Evolutionary conservation across 2,113 vertebrate genomes (phyloP).

Genomic region (Glareola pratincola): DNA sequence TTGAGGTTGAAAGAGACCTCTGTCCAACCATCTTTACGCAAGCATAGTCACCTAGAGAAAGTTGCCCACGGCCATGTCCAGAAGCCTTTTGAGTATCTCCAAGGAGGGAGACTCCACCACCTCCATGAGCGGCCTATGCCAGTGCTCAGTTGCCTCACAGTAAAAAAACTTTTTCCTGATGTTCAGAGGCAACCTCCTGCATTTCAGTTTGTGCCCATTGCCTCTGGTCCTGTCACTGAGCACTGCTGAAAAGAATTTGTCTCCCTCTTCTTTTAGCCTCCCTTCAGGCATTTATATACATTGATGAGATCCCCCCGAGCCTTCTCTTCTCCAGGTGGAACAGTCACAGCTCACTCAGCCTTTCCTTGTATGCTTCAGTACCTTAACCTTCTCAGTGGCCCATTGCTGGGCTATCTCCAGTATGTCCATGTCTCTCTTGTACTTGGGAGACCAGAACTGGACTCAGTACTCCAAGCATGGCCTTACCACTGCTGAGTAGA

Average conservation of each 20-base stretch:
- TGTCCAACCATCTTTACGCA: not conserved
- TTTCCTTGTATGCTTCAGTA: not conserved
- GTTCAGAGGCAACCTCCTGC: not conserved
- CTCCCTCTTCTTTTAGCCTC: not conserved
- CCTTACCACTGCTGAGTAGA: not conserved
- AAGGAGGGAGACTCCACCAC: not conserved
- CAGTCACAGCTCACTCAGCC: not conserved
- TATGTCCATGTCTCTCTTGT: not conserved
- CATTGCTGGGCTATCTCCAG: not conserved
- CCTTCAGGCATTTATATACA: not conserved
- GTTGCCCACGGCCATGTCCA: not conserved
- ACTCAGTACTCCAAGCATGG: not conserved
- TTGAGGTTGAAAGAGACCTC: not conserved
- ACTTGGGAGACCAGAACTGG: not conserved
- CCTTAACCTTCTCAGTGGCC: not conserved
- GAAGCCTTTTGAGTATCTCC: not conserved
- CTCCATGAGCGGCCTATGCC: not conserved
- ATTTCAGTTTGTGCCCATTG: not conserved
- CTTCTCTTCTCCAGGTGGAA: not conserved
- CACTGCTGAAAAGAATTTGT: not conserved
- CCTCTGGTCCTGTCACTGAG: not conserved
- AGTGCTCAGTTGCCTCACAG: not conserved
- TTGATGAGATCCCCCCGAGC: not conserved
- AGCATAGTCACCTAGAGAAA: not conserved
- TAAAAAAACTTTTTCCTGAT: not conserved